Evolutionary conservation across 1,140 invertebrate genomes (phyloP).

Genomic region (Stegodyphus mimosarum): DNA sequence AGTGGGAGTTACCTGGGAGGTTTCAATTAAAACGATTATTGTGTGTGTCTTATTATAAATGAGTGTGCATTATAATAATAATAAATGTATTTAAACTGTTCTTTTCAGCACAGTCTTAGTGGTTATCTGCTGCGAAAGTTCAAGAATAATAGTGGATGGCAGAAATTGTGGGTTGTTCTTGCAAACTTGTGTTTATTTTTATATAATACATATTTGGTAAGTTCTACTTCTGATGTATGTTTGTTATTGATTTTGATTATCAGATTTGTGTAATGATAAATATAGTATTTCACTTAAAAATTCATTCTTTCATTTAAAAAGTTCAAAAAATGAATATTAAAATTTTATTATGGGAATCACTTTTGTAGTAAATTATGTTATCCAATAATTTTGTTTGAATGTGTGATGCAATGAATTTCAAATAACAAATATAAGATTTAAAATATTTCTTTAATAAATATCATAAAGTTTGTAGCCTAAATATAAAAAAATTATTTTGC

Average conservation of each 20-base stretch:
- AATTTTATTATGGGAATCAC: no score
- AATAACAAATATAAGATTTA: no score
- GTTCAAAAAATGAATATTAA: no score
- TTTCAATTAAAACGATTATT: not conserved
- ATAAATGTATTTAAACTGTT: not conserved
- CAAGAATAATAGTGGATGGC: slow-evolving; percentile 97
- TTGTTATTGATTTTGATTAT: not conserved
- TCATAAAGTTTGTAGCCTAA: no score
- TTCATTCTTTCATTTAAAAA: no score
- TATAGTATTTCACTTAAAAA: no score
- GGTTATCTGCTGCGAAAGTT: slow-evolving; percentile 96
- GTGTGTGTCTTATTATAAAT: not conserved
- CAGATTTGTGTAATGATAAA: no score
- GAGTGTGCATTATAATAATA: not conserved
- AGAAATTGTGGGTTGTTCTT: slow-evolving; percentile 98
- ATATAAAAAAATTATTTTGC: no score
- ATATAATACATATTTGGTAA: slow-evolving; percentile 35
- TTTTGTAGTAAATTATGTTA: no score
- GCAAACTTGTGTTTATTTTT: slow-evolving; percentile 85
- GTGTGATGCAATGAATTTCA: no score
- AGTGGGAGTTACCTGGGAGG: not conserved
- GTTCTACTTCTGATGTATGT: not conserved
- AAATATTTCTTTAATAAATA: no score
- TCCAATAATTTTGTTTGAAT: no score
- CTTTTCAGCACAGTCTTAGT: slow-evolving; percentile 82